Evolutionary conservation across 92 coral and sea anemone genomes (phyloP), one percentile per base, ranked within the genome.

Genomic region (Porites lobata): DNA sequence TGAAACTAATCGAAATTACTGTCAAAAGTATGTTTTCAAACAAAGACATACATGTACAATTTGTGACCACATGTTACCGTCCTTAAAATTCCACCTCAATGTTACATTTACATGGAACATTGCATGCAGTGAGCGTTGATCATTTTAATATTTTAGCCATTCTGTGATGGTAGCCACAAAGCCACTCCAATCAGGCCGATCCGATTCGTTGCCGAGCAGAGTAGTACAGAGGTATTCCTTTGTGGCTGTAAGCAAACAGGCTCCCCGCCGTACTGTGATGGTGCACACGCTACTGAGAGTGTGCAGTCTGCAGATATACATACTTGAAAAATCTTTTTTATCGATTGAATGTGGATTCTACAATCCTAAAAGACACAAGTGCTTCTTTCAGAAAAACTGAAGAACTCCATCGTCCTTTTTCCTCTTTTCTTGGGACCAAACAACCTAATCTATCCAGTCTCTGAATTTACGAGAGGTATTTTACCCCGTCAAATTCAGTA

Each of bases 111-210:
- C 59, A 54, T 54, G 59, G 61, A 9, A 17, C 50, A 14, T 51
- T 43, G 54, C 72, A 56, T 50, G 20, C 10, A 81, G 76, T 14
- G 14, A 81, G 43, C n/a, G 47, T 9, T 50, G 32, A 9, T 24
- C 54, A 21, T 18, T 10, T 29, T 18, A 18, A 10, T 65, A 12
- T 75, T 79, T 63, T 50, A 97, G 98, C 99, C 99, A 59, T 97
- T 97, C 91, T 95, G 99, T 92, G 99, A 97, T 95, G 99, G 99
- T 4, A 94, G 98, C 53, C 99, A 96, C 92, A 96, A 95, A 78
- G 94, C 92, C n/a, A 88, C 99, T 47, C 92, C 92, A 29, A 63
- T 97, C 58, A 90, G 77, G 69, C 99, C 98, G 7, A 78, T 92
- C 43, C 91, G 96, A 20, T 97, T 97, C 70, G 72, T 83, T 13